Evolutionary conservation across 2,113 vertebrate genomes (phyloP).

Genomic region (Cairina moschata): DNA sequence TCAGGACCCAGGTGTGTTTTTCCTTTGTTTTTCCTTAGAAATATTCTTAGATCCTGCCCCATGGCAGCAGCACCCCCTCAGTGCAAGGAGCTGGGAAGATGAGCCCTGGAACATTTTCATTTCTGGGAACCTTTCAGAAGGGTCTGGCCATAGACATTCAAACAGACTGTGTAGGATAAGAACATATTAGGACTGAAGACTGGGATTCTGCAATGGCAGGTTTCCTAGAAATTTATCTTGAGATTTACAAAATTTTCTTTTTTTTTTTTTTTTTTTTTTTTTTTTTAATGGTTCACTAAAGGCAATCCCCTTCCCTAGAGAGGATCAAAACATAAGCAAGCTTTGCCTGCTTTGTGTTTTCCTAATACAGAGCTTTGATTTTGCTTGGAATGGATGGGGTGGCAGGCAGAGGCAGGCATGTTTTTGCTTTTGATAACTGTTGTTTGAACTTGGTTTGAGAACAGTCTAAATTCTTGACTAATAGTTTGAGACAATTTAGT

Average conservation of each 20-base stretch:
- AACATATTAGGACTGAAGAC: not conserved
- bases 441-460: not conserved
- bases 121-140: not conserved
- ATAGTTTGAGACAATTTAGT: not conserved
- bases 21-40: not conserved
- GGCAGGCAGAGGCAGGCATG: not conserved
- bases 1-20: not conserved
- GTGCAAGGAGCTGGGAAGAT: not conserved
- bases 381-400: not conserved
- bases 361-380: not conserved
- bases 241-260: not conserved
- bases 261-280: not conserved
- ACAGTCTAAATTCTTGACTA: not conserved
- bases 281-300: not conserved
- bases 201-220: not conserved
- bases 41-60: not conserved
- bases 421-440: not conserved
- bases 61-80: accelerated
- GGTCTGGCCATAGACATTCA: not conserved
- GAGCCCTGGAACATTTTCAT: not conserved
- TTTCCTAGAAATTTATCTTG: not conserved
- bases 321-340: not conserved
- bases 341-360: not conserved
- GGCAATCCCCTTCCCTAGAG: not conserved
- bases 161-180: not conserved